Conservation (phyloP, 2,888 invertebrate species). For the Willowsia nigromaculata region DNA sequence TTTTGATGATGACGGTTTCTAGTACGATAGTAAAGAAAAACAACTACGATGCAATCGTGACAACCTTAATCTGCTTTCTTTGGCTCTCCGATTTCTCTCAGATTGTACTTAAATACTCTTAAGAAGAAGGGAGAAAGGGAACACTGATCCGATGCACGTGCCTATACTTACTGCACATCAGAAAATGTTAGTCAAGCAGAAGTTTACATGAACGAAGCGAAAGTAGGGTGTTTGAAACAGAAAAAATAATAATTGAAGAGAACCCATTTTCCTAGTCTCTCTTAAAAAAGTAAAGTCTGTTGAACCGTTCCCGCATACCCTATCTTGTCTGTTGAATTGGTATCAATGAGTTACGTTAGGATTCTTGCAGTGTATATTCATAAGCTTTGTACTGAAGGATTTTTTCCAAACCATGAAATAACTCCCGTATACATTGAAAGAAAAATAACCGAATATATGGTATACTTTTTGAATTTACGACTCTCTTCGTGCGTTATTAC, state of each 20-base stretch:
- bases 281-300: constrained; percentile 23
- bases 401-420: neutral
- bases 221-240: neutral
- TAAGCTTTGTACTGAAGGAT: neutral
- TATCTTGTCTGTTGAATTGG: too few species aligned
- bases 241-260: constrained; percentile 40
- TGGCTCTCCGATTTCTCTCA: neutral
- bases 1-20: neutral
- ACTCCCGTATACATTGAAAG: neutral
- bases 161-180: constrained; percentile 50
- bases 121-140: neutral
- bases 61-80: constrained; percentile 3
- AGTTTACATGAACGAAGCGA: neutral
- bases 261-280: constrained; percentile 53
- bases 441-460: neutral
- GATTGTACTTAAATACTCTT: neutral
- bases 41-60: neutral
- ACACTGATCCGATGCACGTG: constrained; percentile 50
- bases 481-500: neutral
- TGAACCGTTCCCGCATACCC: too few species aligned
- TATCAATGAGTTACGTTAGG: too few species aligned
- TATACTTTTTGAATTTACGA: neutral
- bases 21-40: neutral
- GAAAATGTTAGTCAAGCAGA: constrained; percentile 52
- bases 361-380: too few species aligned